A percentile compares a stretch with the other conserved stretches of the same genome.
Evolutionary conservation across 2,797 vertebrate genomes (phyloP).

Genomic region (Tamandua tetradactyla): DNA sequence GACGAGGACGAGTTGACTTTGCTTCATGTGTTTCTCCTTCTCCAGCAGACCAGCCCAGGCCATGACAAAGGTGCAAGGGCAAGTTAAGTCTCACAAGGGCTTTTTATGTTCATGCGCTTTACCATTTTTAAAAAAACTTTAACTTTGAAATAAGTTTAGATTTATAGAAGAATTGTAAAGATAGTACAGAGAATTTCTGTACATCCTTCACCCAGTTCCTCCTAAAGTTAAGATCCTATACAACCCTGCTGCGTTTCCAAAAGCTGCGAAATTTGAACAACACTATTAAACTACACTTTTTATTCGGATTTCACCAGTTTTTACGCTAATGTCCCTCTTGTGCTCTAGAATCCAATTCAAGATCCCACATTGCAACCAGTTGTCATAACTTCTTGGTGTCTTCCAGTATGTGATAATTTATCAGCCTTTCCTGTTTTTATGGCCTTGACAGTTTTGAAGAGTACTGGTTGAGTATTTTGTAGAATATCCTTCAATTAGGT

Average conservation of each 20-base stretch:
- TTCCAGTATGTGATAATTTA: not conserved
- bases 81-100: not conserved
- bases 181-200: not conserved
- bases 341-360: not conserved
- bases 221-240: too few species aligned
- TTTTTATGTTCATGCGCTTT: not conserved
- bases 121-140: not conserved
- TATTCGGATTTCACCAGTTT: too few species aligned
- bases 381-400: rapidly evolving
- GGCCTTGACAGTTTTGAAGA: not conserved
- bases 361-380: rapidly evolving
- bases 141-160: not conserved
- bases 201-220: not conserved
- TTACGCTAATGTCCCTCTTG: not conserved
- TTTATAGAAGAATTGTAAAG: not conserved
- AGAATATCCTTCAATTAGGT: not conserved
- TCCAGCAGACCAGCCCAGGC: not conserved
- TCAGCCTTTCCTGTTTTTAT: not conserved
- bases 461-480: not conserved
- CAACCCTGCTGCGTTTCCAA: too few species aligned
- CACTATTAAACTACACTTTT: not conserved
- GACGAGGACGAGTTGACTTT: not conserved
- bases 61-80: not conserved
- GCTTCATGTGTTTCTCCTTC: not conserved
- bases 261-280: rapidly evolving